Evolutionary conservation across 2,113 vertebrate genomes (phyloP).

Genomic region (Eurypyga helias): DNA sequence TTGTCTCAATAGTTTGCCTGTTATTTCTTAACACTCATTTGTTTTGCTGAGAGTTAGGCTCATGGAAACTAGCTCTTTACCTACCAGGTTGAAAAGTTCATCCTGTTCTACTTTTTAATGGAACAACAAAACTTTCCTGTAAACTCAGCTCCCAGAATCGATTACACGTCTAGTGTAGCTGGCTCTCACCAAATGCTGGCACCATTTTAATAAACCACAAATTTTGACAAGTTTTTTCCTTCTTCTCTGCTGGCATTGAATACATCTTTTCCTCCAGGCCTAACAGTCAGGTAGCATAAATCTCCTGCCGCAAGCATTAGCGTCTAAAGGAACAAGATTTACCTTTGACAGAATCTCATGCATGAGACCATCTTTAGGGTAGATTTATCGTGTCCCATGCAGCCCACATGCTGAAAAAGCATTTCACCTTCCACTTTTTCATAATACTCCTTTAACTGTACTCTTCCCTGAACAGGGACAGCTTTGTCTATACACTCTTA

Average conservation of each 20-base stretch:
- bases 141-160: constrained; percentile 13
- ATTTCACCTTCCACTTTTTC: not conserved
- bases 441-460: not conserved
- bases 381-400: not conserved
- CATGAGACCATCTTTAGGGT: not conserved
- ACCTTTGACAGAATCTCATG: not conserved
- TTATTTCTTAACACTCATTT: not conserved
- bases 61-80: constrained; percentile 20
- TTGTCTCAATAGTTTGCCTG: not conserved
- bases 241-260: not conserved
- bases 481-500: not conserved
- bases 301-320: not conserved
- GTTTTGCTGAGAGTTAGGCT: not conserved
- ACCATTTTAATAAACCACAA: not conserved
- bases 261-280: not conserved
- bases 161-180: not conserved
- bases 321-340: not conserved
- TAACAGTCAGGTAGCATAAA: not conserved
- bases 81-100: constrained; percentile 53
- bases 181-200: constrained; percentile 11
- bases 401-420: not conserved
- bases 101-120: constrained; percentile 17
- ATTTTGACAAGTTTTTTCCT: constrained; percentile 1
- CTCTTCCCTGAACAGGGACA: not conserved
- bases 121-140: constrained; percentile 19